Conservation (phyloP, 2,888 invertebrate species). For the Galeruca laticollis region DNA sequence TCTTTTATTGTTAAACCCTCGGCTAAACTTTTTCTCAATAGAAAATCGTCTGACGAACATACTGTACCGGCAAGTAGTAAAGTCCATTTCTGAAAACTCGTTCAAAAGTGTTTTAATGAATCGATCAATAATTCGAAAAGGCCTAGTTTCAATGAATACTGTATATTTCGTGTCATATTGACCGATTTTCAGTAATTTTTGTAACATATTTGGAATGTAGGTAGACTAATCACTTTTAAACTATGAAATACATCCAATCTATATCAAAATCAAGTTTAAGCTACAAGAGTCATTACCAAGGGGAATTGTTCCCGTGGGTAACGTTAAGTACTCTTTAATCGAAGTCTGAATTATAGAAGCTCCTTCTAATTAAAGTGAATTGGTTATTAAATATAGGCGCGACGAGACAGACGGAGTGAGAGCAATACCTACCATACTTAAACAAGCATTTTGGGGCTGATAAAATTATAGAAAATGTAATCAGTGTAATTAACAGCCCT, state of each 20-base stretch:
- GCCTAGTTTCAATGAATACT: no score
- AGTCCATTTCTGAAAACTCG: no score
- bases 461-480: constrained; percentile 33
- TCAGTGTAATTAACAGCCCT: constrained; percentile 26
- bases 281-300: constrained; percentile 4
- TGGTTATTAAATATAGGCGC: constrained; percentile 26
- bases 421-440: constrained; percentile 6
- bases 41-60: no score
- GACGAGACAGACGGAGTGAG: not conserved
- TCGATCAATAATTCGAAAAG: no score
- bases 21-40: no score
- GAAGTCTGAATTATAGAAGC: constrained; percentile 23
- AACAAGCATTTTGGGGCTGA: constrained; percentile 26
- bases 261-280: not conserved
- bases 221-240: not conserved
- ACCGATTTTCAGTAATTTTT: no score
- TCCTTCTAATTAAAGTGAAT: constrained; percentile 28
- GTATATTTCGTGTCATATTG: no score
- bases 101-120: no score
- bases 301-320: constrained; percentile 6
- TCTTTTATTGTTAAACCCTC: no score
- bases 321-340: constrained; percentile 25
- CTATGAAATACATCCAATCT: not conserved
- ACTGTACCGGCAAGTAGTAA: no score
- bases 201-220: no score